Base-by-base conservation (phyloP, 2,113 vertebrate species). In the Anas platyrhynchos region DNA sequence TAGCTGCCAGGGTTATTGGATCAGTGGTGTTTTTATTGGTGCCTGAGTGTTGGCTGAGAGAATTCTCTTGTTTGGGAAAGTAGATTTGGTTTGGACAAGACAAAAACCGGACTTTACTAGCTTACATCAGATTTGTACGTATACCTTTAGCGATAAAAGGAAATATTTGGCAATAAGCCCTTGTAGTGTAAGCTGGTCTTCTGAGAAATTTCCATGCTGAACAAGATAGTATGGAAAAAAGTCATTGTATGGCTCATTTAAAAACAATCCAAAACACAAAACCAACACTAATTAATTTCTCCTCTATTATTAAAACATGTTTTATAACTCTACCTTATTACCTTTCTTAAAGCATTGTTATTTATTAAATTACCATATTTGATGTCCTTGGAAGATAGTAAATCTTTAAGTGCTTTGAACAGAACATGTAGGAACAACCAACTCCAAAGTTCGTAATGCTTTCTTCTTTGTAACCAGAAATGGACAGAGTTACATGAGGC, bases 341-440 rank as follows among this genome's bases (percentile, higher is more conserved):
- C 84, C 22, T 78, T 50, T 27, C 50, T 44, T n/a, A 32, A 16
- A 44, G 62, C 29, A 43, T 50, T 84, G 48, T 34, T 52, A 41
- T 44, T 66, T 59, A 43, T 86, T 43, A 68, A 62, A 81, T 86
- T 94, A 85, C 88, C 74, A 86, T 89, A 54, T 72, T 91, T 91
- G 78, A 72, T 89, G 66, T 50, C 26, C 58, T 56, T 75, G 78
- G 73, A 92, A 78, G 34, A 93, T 83, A 86, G 71, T 58, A 63
- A 68, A 65, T 89, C 21, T 68, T 71, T 91, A 91, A 89, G 92
- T 96, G 83, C 89, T 93, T n/a, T 93, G 86, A 95, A 93, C 79
- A 94, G 91, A 93, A 73, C n/a, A 36, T 86, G 90, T 95, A 52
- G 13, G 22, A 52, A 52, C 50, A 52, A 52, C 23, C 61, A 94